These are phyloP conservation scores for Polydrusus pterygomalis DNA, from an alignment of 2,888 invertebrate genomes.

Conservation along the genomic window DNA sequence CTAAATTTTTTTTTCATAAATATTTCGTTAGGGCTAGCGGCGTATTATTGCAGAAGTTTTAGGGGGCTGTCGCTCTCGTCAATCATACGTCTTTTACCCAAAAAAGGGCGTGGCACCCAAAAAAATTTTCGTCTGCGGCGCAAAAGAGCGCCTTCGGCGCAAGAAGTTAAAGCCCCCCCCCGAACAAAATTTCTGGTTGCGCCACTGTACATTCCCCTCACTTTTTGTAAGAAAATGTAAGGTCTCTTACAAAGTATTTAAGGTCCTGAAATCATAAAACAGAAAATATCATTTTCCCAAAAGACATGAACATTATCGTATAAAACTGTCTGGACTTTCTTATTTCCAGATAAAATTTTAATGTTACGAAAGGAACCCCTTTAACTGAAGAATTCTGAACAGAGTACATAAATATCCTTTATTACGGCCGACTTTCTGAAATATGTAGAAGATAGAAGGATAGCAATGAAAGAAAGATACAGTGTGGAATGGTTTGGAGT, in stretches of 20 bases:
- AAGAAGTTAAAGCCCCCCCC: too few species aligned
- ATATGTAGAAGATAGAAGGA: neutral
- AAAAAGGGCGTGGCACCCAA: too few species aligned
- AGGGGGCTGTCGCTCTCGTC: too few species aligned
- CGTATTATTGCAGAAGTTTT: too few species aligned
- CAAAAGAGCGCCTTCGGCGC: too few species aligned
- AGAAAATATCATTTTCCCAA: neutral
- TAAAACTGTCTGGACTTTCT: constrained; percentile 1
- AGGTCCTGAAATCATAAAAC: neutral
- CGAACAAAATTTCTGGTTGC: too few species aligned
- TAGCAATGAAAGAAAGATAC: neutral
- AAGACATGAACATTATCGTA: neutral
- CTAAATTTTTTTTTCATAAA: too few species aligned
- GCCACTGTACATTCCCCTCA: too few species aligned
- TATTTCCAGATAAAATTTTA: neutral
- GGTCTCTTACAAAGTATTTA: neutral
- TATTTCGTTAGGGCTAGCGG: too few species aligned
- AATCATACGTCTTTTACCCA: too few species aligned
- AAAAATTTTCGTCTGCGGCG: too few species aligned
- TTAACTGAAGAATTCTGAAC: neutral
- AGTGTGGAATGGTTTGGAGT: neutral
- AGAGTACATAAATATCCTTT: neutral
- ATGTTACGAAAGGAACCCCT: neutral
- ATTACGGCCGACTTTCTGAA: neutral
- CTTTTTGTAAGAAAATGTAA: too few species aligned